Conservation (phyloP, 2,113 vertebrate species). For the Cygnus buccinator region DNA sequence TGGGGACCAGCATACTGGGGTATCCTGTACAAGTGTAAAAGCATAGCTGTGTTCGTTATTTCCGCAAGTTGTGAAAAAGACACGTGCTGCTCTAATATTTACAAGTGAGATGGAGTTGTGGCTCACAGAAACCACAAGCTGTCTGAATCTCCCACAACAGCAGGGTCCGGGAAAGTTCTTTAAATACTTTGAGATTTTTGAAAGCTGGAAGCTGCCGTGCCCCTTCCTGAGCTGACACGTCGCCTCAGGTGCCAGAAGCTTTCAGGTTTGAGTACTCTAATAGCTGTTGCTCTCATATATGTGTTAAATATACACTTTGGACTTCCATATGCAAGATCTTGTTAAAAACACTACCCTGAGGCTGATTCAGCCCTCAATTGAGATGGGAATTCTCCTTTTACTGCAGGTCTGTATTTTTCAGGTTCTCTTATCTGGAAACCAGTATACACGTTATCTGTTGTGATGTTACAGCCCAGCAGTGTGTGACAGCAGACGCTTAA, state of each 20-base stretch:
- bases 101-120: background rate
- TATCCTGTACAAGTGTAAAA: background rate
- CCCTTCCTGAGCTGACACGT: fast-evolving
- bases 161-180: background rate
- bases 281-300: background rate
- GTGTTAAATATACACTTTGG: background rate
- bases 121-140: background rate
- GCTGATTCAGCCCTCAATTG: background rate
- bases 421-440: background rate
- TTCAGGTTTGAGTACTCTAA: fast-evolving
- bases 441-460: background rate
- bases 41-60: background rate
- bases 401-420: background rate
- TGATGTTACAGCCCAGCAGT: background rate
- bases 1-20: background rate
- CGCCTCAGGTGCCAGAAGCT: background rate
- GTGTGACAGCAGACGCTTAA: background rate
- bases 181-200: background rate
- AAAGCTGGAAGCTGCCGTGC: background rate
- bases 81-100: background rate
- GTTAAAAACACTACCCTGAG: background rate
- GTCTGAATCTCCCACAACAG: background rate
- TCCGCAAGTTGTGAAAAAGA: background rate
- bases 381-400: background rate
- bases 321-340: background rate